phyloP scores from a whole-genome alignment of 2,888 invertebrate genomes.

The Furcula furcula region DNA sequence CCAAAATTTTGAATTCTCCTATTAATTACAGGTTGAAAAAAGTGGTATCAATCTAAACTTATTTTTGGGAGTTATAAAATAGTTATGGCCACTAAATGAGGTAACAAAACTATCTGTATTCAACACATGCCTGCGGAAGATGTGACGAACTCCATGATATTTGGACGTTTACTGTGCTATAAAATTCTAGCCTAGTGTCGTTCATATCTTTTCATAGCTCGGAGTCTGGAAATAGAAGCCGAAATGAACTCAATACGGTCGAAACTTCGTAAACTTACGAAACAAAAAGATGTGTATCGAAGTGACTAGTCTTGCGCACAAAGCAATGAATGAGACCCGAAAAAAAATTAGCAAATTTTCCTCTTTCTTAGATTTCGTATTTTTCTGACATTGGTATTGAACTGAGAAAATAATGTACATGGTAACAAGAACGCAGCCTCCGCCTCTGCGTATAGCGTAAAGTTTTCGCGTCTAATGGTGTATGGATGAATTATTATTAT shows the following conservation, averaged over 20 bases:
- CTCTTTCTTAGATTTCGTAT: slow-evolving; percentile 12
- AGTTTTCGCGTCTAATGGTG: slow-evolving; percentile 55
- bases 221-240: neutral
- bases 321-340: slow-evolving; percentile 6
- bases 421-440: slow-evolving; percentile 21
- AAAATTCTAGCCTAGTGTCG: slow-evolving; percentile 2
- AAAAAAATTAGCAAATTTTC: slow-evolving; percentile 12
- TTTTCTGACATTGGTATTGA: slow-evolving; percentile 12
- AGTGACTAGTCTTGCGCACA: slow-evolving; percentile 7
- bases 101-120: slow-evolving; percentile 2
- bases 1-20: no score
- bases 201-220: neutral
- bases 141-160: slow-evolving; percentile 12
- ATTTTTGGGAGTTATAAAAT: slow-evolving; percentile 1
- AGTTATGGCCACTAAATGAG: slow-evolving; percentile 1
- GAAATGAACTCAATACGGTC: neutral
- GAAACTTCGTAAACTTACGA: slow-evolving; percentile 10
- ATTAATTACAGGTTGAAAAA: no score
- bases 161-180: slow-evolving; percentile 13
- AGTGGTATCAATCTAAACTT: neutral
- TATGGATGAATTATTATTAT: slow-evolving; percentile 60
- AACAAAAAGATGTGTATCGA: slow-evolving; percentile 17
- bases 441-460: slow-evolving; percentile 22
- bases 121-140: slow-evolving; percentile 4
- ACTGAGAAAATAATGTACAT: slow-evolving; percentile 14